Conservation (phyloP, 2,113 vertebrate genomes). For the Tachysurus fulvidraco region DNA sequence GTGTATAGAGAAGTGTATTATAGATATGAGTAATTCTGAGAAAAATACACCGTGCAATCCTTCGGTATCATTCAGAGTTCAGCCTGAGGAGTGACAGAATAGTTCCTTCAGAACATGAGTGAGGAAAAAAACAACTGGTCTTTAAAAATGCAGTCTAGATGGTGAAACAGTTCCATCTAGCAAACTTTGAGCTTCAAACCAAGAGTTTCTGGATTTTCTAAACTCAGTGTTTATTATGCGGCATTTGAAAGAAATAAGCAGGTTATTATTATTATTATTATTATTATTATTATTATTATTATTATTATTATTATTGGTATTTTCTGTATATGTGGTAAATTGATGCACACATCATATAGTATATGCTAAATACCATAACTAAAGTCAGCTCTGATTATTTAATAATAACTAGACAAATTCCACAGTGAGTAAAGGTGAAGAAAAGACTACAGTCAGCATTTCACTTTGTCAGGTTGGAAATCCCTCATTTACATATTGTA, state of each 20-base stretch:
- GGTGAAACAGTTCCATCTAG: constrained; percentile 38
- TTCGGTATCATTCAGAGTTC: constrained; percentile 16
- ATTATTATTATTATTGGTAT: too few species aligned
- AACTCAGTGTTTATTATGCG: not conserved
- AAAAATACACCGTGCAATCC: not conserved
- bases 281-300: too few species aligned
- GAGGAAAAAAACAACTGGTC: not conserved
- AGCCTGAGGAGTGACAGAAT: constrained; percentile 1
- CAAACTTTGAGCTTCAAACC: not conserved
- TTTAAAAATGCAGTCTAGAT: not conserved
- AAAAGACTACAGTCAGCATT: not conserved
- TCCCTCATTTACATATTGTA: not conserved
- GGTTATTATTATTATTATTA: too few species aligned
- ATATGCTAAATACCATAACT: not conserved
- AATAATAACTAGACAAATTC: not conserved
- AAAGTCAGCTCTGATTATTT: not conserved
- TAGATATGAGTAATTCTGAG: too few species aligned
- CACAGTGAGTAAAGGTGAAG: not conserved
- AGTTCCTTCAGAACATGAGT: constrained; percentile 6
- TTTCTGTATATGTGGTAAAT: not conserved
- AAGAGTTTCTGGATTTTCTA: not conserved
- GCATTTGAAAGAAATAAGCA: not conserved
- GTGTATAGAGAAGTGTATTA: too few species aligned
- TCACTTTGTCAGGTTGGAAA: not conserved
- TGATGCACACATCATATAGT: not conserved